Evolutionary conservation across 1,140 invertebrate genomes (phyloP), one percentile per base, ranked within the genome.

Genomic region (Aricia agestis): DNA sequence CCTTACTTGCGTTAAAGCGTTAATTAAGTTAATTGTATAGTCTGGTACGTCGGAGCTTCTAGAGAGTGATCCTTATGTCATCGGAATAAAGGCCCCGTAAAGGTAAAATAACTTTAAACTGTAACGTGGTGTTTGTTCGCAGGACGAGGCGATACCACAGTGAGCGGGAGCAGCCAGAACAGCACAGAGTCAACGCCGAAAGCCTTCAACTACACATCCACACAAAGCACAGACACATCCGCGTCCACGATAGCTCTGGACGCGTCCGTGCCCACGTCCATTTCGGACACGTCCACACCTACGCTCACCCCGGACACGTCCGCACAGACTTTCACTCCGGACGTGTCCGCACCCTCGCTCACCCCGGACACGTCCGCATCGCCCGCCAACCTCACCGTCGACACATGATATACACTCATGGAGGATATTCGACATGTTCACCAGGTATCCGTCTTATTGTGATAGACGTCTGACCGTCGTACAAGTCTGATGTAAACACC

Each of bases 71-170:
- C 1, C 25, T 25, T 25, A 25, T 25, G 25, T 25, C 25, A 25
- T 25, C 25, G 1, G 3, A 1, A 25, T 25, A 25, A 25, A 25
- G 25, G 25, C 2, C 6, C 36, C 36, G 36, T 36, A 6, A 36
- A 36, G 36, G 2, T 36, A 36, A 36, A 36, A 36, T 36, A 36
- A 36, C 36, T 36, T 36, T 36, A 5, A 36, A 36, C 9, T 9
- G 7, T 52, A 52, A 52, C 13, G 45, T 52, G 45, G 13, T 15
- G 11, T 52, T 76, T 81, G 63, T 79, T 84, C 76, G 13, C 82
- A 90, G 88, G 87, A 89, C 80, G 88, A 89, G 80, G 86, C 88
- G 79, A 85, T 90, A 82, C 77, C 88, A 72, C 83, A 90, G 74
- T 90, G 73, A 87, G n/a, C n/a, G n/a, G 80, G 68, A 87, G 25